These are phyloP conservation scores for Ridgeia piscesae DNA, from an alignment of 1,140 invertebrate species.

Conservation along the genomic window DNA sequence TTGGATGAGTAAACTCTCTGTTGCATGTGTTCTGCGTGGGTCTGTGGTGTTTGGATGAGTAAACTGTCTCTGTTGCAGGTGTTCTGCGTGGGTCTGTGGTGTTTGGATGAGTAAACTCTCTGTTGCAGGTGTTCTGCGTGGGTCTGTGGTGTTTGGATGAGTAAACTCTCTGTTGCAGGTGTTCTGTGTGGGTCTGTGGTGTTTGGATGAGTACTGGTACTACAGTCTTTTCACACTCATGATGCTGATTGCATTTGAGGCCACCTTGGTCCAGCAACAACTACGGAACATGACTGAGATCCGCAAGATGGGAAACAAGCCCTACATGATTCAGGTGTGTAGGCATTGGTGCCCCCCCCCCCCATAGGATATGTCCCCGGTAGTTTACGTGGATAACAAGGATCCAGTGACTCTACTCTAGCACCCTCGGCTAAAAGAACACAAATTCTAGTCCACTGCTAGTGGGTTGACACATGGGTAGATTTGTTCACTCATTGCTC, in stretches of 20 bases:
- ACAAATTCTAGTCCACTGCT: too few relatives aligned
- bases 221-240: constrained; percentile 96
- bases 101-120: constrained; percentile 82
- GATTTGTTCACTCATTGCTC: too few relatives aligned
- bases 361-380: too few relatives aligned
- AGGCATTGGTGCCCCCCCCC: too few relatives aligned
- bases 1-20: constrained; percentile 91
- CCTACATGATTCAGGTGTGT: constrained; percentile 79
- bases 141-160: constrained; percentile 98
- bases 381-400: too few relatives aligned
- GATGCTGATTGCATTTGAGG: constrained; percentile 98
- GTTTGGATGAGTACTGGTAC: constrained; percentile 88
- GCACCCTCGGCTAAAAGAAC: too few relatives aligned
- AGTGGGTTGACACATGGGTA: too few relatives aligned
- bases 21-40: constrained; percentile 92
- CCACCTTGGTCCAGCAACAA: constrained; percentile 97
- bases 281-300: constrained; percentile 98
- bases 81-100: constrained; percentile 98
- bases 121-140: constrained; percentile 83
- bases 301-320: constrained; percentile 98
- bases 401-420: too few relatives aligned
- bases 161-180: constrained; percentile 61
- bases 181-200: constrained; percentile 98
- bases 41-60: constrained; percentile 96
- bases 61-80: constrained; percentile 80